Evolutionary conservation across 2,888 invertebrate species (phyloP).

Genomic region (Rotaria magnacalcarata): DNA sequence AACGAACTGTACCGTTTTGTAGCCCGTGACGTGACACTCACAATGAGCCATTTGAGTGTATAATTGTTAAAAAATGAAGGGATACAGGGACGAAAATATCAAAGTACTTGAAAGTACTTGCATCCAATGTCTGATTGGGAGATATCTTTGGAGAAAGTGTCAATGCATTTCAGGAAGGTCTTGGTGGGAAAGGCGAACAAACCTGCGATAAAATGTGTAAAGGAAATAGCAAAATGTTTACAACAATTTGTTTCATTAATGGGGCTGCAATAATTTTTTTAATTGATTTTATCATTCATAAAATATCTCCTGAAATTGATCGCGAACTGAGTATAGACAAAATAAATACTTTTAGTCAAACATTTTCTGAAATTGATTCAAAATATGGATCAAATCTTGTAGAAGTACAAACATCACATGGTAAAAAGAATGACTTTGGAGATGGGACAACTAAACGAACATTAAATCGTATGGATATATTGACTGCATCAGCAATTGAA

Average conservation of each 20-base stretch:
- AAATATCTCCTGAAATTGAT: background rate
- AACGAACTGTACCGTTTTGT: too few relatives aligned
- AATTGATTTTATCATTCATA: background rate
- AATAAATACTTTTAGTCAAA: background rate
- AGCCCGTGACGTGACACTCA: too few relatives aligned
- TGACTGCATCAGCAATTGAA: background rate
- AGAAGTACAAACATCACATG: too few relatives aligned
- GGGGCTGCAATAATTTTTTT: background rate
- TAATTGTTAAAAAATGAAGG: too few relatives aligned
- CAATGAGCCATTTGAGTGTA: too few relatives aligned
- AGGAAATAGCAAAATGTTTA: background rate
- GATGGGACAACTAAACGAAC: background rate
- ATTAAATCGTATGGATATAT: background rate
- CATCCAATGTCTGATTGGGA: too few relatives aligned
- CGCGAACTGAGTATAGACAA: background rate
- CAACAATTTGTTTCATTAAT: background rate
- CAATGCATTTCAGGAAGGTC: background rate
- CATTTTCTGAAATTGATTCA: background rate
- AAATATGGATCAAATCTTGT: background rate
- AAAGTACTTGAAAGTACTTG: too few relatives aligned
- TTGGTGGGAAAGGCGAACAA: background rate
- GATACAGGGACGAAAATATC: too few relatives aligned
- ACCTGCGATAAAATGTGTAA: background rate
- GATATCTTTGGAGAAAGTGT: background rate
- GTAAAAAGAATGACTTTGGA: background rate